phyloP scores from a whole-genome alignment of 2,888 invertebrate species.

The Hetaerina titia region DNA sequence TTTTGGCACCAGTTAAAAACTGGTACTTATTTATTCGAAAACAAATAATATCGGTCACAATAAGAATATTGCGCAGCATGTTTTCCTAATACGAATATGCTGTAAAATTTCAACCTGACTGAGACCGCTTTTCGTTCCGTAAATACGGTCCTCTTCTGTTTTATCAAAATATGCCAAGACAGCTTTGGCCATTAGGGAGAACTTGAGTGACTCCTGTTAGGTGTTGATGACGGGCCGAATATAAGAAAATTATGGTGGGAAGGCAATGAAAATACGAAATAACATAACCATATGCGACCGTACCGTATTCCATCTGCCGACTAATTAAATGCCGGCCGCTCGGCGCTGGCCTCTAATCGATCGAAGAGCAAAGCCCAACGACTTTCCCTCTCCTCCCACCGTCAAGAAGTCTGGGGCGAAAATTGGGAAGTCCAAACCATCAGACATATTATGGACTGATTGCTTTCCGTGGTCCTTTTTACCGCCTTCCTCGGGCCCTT shows the following conservation, averaged over 20 bases:
- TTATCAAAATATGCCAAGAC: not conserved
- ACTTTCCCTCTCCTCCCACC: not conserved
- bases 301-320: slow-evolving; percentile 34
- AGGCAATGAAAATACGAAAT: not conserved
- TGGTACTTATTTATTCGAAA: too few relatives aligned
- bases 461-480: slow-evolving; percentile 37
- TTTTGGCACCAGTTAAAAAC: too few relatives aligned
- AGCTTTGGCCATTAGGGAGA: not conserved
- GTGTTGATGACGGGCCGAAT: not conserved
- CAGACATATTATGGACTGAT: slow-evolving; percentile 55
- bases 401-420: not conserved
- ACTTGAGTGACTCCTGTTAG: not conserved
- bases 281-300: not conserved
- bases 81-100: too few relatives aligned
- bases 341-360: not conserved
- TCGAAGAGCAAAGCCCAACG: not conserved
- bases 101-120: not conserved
- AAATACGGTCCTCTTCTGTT: not conserved
- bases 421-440: slow-evolving; percentile 16
- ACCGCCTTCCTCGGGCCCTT: slow-evolving; percentile 1
- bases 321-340: slow-evolving; percentile 41
- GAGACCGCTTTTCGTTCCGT: not conserved
- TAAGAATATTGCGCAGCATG: too few relatives aligned
- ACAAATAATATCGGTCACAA: too few relatives aligned
- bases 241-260: not conserved